Evolutionary conservation across 2,797 vertebrate genomes (phyloP), one percentile per base, ranked within the genome.

Genomic region (Sebastes vulpes): DNA sequence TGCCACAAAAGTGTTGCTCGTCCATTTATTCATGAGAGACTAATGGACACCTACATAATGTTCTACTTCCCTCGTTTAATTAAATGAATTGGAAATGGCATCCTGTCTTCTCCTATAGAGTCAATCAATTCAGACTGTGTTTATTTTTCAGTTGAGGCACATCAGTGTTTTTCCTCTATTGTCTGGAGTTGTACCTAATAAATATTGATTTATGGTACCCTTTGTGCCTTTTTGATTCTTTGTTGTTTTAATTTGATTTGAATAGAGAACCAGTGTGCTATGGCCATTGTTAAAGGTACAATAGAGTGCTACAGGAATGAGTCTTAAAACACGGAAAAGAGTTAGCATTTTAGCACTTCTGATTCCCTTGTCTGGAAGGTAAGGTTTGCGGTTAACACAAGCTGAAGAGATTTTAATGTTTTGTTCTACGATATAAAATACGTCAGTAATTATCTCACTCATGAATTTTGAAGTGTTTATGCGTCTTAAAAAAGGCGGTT

Each of bases 1-100:
- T 81, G 60, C 56, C 21, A 73, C 35, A 58, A 23, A 60, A 63
- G 35, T 67, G 29, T 74, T 54, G 3, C 65, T 81, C 80, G 72
- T 85, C 38, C 67, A 89, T 86, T 42, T 68, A 78, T 83, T 81
- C 76, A 82, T 73, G 31, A 71, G 18, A 71, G 32, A 61, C 35
- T 81, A 85, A 88, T 82, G 35, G 79, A 75, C 32, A 46, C 26
- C 60, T 72, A 56, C 48, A 71, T 70, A 21, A 52, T 67, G 29
- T 67, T 83, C 20, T 61, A 29, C 64, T 82, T 75, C 67, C 38
- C 31, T n/a, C 35, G 23, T 72, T 88, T 75, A 85, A 86, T 87
- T 80, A 75, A 42, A 70, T 21, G 9, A 77, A 52, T 60, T 65
- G 14, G 31, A 48, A 75, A 75, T 58, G 38, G 53, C 23, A 72